These are phyloP conservation scores for Nasonia longicornis DNA, from an alignment of 1,140 invertebrate genomes.

Conservation along the genomic window DNA sequence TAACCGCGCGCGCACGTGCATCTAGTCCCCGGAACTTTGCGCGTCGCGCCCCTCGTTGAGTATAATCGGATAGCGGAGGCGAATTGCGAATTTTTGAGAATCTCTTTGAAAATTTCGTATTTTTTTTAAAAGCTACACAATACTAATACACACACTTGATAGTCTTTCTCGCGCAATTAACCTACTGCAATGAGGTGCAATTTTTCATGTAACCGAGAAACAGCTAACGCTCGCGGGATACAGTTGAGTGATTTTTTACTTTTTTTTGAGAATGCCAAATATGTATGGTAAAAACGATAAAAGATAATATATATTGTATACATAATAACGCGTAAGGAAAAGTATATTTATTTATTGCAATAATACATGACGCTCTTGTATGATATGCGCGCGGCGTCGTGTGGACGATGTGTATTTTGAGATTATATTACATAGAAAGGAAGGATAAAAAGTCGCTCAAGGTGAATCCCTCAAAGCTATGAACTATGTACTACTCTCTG, in stretches of 20 bases:
- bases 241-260: constrained; percentile 20
- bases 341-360: constrained; percentile 38
- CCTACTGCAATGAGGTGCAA: not conserved
- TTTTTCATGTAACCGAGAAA: not conserved
- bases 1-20: constrained; percentile 41
- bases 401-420: constrained; percentile 25
- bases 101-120: constrained; percentile 10
- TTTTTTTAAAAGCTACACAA: not conserved
- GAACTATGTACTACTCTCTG: constrained; percentile 28
- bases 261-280: constrained; percentile 34
- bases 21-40: constrained; percentile 48
- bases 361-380: constrained; percentile 12
- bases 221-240: constrained; percentile 17
- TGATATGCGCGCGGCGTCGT: not conserved
- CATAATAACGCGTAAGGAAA: not conserved
- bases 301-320: not conserved
- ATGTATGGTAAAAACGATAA: constrained; percentile 15
- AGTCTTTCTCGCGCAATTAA: not conserved
- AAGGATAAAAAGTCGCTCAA: constrained; percentile 32
- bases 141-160: not conserved
- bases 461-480: constrained; percentile 32
- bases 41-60: not conserved
- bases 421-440: constrained; percentile 30
- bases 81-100: constrained; percentile 18
- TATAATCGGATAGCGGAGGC: not conserved